Conservation (phyloP, 2,797 vertebrate genomes). For the Cryptoblepharus egeriae region DNA sequence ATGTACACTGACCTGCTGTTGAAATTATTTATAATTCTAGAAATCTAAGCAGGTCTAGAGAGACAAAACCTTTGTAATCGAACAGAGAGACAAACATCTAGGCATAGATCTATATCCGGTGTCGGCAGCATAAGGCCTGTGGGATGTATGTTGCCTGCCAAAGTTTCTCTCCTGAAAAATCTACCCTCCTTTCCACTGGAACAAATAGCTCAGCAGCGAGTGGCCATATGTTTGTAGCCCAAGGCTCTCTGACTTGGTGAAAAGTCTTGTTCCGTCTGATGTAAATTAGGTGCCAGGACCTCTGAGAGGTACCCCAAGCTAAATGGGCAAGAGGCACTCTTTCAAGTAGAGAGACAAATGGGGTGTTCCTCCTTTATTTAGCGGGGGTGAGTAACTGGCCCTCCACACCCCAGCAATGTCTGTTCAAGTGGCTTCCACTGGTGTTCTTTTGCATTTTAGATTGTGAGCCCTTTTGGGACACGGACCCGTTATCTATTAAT, state of each 20-base stretch:
- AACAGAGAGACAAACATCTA: background rate
- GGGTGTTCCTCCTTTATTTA: too few relatives aligned
- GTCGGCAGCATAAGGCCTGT: background rate
- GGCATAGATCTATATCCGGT: background rate
- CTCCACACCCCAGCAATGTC: too few relatives aligned
- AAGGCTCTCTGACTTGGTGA: background rate
- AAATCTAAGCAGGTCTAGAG: background rate
- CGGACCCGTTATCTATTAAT: too few relatives aligned
- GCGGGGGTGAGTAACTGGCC: too few relatives aligned
- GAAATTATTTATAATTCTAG: constrained; percentile 5
- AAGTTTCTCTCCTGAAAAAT: background rate
- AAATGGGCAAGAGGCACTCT: too few relatives aligned
- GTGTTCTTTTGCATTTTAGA: too few relatives aligned
- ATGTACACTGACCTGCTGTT: background rate
- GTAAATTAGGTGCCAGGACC: background rate
- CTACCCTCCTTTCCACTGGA: background rate
- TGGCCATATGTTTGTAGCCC: background rate
- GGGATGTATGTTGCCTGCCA: background rate
- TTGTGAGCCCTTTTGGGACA: too few relatives aligned
- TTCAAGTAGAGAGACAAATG: too few relatives aligned
- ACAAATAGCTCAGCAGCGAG: background rate
- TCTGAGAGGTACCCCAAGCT: too few relatives aligned
- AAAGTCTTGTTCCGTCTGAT: too few relatives aligned
- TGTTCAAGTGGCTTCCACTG: too few relatives aligned
- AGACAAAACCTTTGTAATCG: background rate